phyloP scores from a whole-genome alignment of 2,113 vertebrate genomes.

The Rhagologus leucostigma region DNA sequence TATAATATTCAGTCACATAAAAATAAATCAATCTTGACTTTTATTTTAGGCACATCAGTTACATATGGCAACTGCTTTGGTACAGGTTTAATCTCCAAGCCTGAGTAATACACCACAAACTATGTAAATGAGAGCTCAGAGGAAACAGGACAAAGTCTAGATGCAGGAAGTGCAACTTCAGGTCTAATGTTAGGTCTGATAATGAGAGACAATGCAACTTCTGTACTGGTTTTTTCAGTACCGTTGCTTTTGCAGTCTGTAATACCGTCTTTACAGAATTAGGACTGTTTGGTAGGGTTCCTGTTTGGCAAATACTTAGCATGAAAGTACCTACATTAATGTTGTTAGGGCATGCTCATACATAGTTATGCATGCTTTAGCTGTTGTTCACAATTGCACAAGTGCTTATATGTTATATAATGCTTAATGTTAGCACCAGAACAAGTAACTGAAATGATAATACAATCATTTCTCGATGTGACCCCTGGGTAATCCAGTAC shows the following conservation, averaged over 20 bases:
- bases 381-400: not conserved
- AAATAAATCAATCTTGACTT: not conserved
- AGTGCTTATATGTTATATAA: not conserved
- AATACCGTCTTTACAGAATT: not conserved
- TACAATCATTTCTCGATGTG: not conserved
- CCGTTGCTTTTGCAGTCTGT: not conserved
- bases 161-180: not conserved
- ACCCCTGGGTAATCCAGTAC: not conserved
- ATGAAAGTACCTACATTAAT: not conserved
- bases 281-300: not conserved
- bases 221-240: not conserved
- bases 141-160: not conserved
- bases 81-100: not conserved
- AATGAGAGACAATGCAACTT: not conserved
- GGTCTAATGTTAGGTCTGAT: not conserved
- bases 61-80: not conserved
- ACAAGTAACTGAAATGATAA: not conserved
- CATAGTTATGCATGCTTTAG: not conserved
- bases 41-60: not conserved
- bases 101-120: not conserved
- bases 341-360: not conserved
- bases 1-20: not conserved
- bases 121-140: not conserved
- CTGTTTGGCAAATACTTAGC: not conserved
- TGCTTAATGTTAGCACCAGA: not conserved